Base-by-base conservation (phyloP, 2,797 vertebrate genomes). In the Bucorvus abyssinicus region DNA sequence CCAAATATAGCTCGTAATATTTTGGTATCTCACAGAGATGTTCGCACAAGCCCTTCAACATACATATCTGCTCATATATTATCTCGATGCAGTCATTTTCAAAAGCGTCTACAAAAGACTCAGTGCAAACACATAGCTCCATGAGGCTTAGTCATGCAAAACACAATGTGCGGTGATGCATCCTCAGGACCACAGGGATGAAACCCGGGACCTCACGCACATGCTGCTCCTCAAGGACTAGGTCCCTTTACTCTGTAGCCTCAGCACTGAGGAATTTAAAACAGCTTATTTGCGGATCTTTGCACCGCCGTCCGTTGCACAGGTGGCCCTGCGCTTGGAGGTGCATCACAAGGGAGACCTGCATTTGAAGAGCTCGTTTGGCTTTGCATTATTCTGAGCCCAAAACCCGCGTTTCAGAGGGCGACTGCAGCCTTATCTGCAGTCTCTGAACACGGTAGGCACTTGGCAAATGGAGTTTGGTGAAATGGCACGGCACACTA, bases 381-480 rank as follows among this genome's bases (percentile, higher is more conserved):
- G 56, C 77, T 95, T 77, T 56, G 74, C 34, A 22, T 60, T 56
- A 55, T 22, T 76, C 88, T 23, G 70, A 96, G 84, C 77, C 89
- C 87, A 2, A 94, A 89, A 92, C 52, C 79, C 89, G 68, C n/a
- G 0, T 78, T 96, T 94, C 55, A 36, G 87, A 83, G 71, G 91
- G 88, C 2, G 61, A 29, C 57, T 71, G 79, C 75, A 94, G 89
- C 84, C 93, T 91, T 71, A 87, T 94, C 90, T 20, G 5, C 79
- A 84, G 80, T 70, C 92, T 84, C 91, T 96, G 93, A 81, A 70
- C 76, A 21, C 89, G 68, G 90, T 77, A 56, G 92, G 81, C 90
- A 65, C 92, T 96, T 96, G 94, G 94, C 93, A 96, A 96, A 91
- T 52, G 76, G 89, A 94, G 82, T 95, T 94, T 96, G 96, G 95